These are phyloP conservation scores for Coracopsis vasa DNA, from an alignment of 2,113 vertebrate genomes.

Conservation along the genomic window DNA sequence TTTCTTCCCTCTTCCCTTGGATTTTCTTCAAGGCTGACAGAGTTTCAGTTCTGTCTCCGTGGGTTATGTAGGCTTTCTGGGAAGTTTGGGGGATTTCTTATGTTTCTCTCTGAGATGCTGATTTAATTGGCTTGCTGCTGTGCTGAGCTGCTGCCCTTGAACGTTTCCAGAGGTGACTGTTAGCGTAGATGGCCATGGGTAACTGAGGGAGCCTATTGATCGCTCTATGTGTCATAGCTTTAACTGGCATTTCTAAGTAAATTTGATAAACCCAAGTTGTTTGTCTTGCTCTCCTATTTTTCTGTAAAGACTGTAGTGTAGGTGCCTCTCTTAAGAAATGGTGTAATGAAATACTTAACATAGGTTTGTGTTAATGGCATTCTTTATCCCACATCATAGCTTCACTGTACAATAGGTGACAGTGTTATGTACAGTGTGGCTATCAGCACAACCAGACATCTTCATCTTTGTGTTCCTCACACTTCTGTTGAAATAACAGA, in stretches of 20 bases:
- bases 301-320: not conserved
- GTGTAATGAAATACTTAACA: fast-evolving
- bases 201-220: not conserved
- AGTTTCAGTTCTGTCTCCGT: fast-evolving
- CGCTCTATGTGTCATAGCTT: not conserved
- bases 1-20: not conserved
- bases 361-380: not conserved
- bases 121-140: not conserved
- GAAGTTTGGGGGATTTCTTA: not conserved
- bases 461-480: not conserved
- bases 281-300: not conserved
- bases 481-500: not conserved
- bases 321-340: not conserved
- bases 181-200: fast-evolving
- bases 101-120: not conserved
- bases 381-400: not conserved
- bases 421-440: not conserved
- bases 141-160: not conserved
- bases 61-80: not conserved
- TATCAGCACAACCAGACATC: not conserved
- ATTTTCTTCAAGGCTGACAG: not conserved
- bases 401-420: not conserved
- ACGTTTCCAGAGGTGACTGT: not conserved
- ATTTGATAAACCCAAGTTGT: not conserved
- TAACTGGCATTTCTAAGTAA: not conserved